A percentile compares a stretch with the other conserved stretches of the same genome.
Conservation (phyloP, 2,797 vertebrate species). For the Crenuchus spilurus region DNA sequence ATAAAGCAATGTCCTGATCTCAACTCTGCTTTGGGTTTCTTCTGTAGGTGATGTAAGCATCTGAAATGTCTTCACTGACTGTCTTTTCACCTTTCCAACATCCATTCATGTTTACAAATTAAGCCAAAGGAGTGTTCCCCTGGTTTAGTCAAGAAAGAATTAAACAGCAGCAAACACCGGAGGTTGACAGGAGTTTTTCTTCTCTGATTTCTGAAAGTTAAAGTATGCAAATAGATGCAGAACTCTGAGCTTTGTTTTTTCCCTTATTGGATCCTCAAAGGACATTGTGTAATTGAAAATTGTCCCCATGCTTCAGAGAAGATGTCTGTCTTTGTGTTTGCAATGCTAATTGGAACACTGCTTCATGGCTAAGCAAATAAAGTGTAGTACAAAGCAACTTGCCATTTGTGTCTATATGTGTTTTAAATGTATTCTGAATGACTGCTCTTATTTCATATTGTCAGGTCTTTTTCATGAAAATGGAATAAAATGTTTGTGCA, state of each 20-base stretch:
- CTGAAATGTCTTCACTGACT: neutral
- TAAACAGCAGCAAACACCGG: too few species aligned
- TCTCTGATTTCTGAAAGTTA: neutral
- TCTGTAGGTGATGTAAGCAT: slow-evolving; percentile 1
- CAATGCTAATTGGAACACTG: neutral
- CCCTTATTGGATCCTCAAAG: neutral
- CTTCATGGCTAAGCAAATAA: neutral
- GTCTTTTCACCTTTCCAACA: neutral
- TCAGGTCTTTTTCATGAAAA: neutral
- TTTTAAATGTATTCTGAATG: neutral
- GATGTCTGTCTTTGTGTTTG: neutral
- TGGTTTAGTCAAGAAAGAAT: too few species aligned
- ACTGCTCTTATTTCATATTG: neutral
- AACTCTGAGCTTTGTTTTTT: neutral
- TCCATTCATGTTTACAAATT: neutral
- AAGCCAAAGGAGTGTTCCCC: neutral
- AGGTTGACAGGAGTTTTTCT: neutral
- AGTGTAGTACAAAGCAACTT: neutral
- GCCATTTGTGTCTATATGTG: neutral
- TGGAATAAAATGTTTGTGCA: neutral
- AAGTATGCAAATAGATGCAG: neutral
- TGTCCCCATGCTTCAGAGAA: neutral
- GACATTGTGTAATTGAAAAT: neutral
- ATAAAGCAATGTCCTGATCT: neutral
- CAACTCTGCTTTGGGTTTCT: neutral